Base-by-base conservation (phyloP, 2,797 vertebrate genomes). In the Gephyroberyx darwinii region DNA sequence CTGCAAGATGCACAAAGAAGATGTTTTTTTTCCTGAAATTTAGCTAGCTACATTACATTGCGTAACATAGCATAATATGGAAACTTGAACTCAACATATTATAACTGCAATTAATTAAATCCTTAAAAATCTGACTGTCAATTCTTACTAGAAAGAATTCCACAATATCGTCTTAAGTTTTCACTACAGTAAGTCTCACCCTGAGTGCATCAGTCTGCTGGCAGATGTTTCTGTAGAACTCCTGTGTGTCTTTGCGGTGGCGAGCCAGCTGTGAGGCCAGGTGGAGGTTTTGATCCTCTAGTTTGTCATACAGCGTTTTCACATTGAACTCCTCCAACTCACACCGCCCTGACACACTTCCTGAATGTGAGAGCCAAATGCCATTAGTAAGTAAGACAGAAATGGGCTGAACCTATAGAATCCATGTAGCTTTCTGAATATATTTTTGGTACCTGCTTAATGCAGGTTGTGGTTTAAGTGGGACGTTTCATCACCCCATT, bases 241-340 rank as follows among this genome's bases (percentile, higher is more conserved):
- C 90, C 80, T 95, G 86, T 0, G 92, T 88, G 1, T 98, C 95
- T 73, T 71, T 93, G 83, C 95, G 94, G 78, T 98, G 96, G 61
- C 93, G 94, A 5, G 93, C 94, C 83, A 99, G 90, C 79, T 98
- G 97, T 6, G 96, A 94, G 0, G 94, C 95, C 75, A 98, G 65
- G 43, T 98, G 96, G 20, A 99, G 84, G 39, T 93, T 98, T 90
- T 98, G 97, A 65, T 98, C 97, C 77, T 99, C 96, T 6, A 98
- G 93, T 86, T 99, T 99, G 87, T 98, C 95, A 0, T 95, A 98
- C 26, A 99, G 89, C 0, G 96, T 98, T 30, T 91, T 94, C 16
- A 98, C 92, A 3, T 95, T 97, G 87, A 98, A 97, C 80, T 97
- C 95, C 87, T 98, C 96, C 79, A 99, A 90, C 30, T 94, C 88